Percentiles rank a stretch among this genome's conserved stretches.
phyloP scores from a whole-genome alignment of 2,113 vertebrate species.

The Amia ocellicauda region DNA sequence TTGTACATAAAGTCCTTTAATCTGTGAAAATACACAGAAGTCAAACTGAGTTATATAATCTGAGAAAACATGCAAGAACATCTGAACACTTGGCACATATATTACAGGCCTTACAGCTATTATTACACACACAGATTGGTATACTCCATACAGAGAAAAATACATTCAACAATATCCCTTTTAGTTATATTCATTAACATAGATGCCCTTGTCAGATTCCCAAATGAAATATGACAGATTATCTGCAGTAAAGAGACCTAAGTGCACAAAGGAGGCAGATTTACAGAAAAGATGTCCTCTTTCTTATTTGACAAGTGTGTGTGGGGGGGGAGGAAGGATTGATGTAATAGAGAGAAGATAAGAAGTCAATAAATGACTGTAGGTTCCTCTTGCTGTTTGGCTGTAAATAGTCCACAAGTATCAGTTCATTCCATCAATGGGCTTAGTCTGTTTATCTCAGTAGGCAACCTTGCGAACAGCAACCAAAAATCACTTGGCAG shows the following conservation, averaged over 20 bases:
- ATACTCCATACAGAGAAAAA: too few species aligned
- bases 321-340: slow-evolving; percentile 13
- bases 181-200: too few species aligned
- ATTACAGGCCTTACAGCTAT: too few species aligned
- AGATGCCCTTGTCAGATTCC: too few species aligned
- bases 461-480: slow-evolving; percentile 35
- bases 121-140: too few species aligned
- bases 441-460: slow-evolving; percentile 39
- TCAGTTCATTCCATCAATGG: slow-evolving; percentile 25
- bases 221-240: not conserved
- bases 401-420: slow-evolving; percentile 27
- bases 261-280: slow-evolving; percentile 30
- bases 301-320: slow-evolving; percentile 29
- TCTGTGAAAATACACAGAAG: too few species aligned
- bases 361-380: slow-evolving; percentile 40
- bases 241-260: not conserved
- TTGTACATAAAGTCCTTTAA: too few species aligned
- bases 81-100: too few species aligned
- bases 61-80: too few species aligned
- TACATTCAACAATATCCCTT: too few species aligned
- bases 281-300: slow-evolving; percentile 37
- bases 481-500: slow-evolving; percentile 48
- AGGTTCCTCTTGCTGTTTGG: slow-evolving; percentile 34
- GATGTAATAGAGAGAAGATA: slow-evolving; percentile 27
- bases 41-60: too few species aligned